Evolutionary conservation across 2,888 invertebrate species (phyloP), one percentile per base, ranked within the genome.

Genomic region (Drosophila longiperda): DNA sequence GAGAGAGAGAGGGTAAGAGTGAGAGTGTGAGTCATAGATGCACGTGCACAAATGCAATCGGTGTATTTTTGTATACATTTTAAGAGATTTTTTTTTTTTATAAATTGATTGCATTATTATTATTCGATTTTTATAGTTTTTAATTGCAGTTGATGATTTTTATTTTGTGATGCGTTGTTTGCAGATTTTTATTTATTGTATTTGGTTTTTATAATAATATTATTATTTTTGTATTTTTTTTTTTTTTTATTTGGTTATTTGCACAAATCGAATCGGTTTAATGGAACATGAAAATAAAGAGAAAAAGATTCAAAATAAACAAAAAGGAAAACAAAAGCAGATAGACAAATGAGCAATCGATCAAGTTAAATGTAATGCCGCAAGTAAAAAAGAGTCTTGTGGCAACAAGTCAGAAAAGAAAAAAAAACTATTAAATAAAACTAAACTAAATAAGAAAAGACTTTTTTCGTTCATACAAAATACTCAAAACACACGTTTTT

Each of bases 261-360:
- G 89, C 82, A 86, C 87, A 90, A 83, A 87, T 83, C 87, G 89
- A 87, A 91, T 91, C 91, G 86, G 89, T 86, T 89, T 91, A 91
- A 90, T 90, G 90, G 84, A 90, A 92, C 91, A 92, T 90, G 88
- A 84, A 91, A 89, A 88, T 88, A 91, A 90, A 91, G 85, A 92
- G 89, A 91, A 90, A 90, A 89, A 84, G 81, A 87, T 84, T 84
- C 80, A 89, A 89, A 85, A 86, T 88, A 90, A 87, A 86, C 88
- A 90, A 90, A 90, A 91, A 90, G 80, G 84, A 83, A 91, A 91
- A 90, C 83, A 91, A 91, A 91, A 91, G 81, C 69, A 74, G 75
- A 75, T 73, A 83, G 77, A 87, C 85, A 86, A 67, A 89, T 91
- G 88, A 90, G 81, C 81, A 83, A 75, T 63, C 40, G 64, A 63